These are phyloP conservation scores for Drosophila fulvimacula DNA, from an alignment of 2,888 invertebrate species.

Conservation along the genomic window DNA sequence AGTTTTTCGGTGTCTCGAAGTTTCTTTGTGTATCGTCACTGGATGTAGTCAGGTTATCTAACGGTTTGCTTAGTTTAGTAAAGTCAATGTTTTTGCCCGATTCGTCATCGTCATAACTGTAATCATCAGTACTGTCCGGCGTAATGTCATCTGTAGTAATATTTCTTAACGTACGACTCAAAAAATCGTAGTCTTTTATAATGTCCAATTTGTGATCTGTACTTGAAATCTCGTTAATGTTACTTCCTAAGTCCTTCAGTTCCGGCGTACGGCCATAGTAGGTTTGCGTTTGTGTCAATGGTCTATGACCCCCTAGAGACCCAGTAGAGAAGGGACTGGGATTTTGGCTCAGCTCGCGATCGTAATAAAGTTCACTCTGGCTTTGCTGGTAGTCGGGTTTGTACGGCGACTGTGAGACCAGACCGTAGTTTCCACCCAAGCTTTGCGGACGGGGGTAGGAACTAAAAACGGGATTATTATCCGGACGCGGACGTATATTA, in stretches of 20 bases:
- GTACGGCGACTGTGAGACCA: slow-evolving; percentile 51
- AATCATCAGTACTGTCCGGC: slow-evolving; percentile 42
- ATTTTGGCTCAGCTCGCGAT: slow-evolving; percentile 59
- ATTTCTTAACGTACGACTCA: slow-evolving; percentile 59
- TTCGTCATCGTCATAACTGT: slow-evolving; percentile 67
- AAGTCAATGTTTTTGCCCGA: slow-evolving; percentile 58
- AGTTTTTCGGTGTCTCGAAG: slow-evolving; percentile 4
- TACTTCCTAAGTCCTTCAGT: slow-evolving; percentile 48
- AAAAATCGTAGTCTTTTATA: slow-evolving; percentile 70
- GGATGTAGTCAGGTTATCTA: slow-evolving; percentile 13
- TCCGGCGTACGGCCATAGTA: slow-evolving; percentile 59
- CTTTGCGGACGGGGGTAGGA: slow-evolving; percentile 53
- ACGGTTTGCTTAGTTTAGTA: slow-evolving; percentile 32
- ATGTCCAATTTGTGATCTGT: slow-evolving; percentile 67
- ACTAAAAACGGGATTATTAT: slow-evolving; percentile 50
- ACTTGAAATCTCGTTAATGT: slow-evolving; percentile 27
- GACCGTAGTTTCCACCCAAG: slow-evolving; percentile 50
- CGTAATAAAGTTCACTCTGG: slow-evolving; percentile 65
- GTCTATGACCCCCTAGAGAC: slow-evolving; percentile 26
- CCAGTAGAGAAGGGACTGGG: slow-evolving; percentile 72
- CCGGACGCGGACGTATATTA: slow-evolving; percentile 81
- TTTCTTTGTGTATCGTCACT: slow-evolving; percentile 36
- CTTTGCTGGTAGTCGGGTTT: slow-evolving; percentile 59
- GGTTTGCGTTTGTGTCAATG: slow-evolving; percentile 45
- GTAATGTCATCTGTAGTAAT: slow-evolving; percentile 44